Evolutionary conservation across 2,113 vertebrate species (phyloP).

Genomic region (Cyprinodon variegatus): DNA sequence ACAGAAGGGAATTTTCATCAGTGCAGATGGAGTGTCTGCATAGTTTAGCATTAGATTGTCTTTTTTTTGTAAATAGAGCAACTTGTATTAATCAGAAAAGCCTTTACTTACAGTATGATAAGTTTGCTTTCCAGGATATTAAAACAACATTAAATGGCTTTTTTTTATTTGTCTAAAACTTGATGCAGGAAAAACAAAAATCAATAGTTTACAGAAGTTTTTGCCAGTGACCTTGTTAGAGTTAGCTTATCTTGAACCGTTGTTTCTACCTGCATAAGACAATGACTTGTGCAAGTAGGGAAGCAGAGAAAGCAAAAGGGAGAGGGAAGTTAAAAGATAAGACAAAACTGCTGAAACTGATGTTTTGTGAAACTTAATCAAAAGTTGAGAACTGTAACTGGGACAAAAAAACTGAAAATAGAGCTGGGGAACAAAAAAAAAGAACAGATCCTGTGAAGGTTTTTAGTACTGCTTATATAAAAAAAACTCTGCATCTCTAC

Average conservation of each 20-base stretch:
- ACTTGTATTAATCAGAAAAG: too few species aligned
- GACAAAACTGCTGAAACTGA: slow-evolving; percentile 11
- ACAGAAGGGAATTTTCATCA: too few species aligned
- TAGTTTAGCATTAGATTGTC: too few species aligned
- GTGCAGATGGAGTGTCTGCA: too few species aligned
- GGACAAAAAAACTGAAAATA: slow-evolving; percentile 6
- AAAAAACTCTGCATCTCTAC: slow-evolving; percentile 13
- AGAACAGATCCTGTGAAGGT: slow-evolving; percentile 10
- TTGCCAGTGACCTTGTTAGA: background rate
- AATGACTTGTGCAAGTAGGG: background rate
- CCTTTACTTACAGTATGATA: too few species aligned
- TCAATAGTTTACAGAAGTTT: background rate
- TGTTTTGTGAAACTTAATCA: slow-evolving; percentile 14
- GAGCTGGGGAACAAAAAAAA: slow-evolving; percentile 9
- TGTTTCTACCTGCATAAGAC: background rate
- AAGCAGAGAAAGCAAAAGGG: background rate
- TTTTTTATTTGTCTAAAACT: background rate
- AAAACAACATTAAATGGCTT: background rate
- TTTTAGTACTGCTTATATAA: background rate
- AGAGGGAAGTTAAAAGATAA: background rate
- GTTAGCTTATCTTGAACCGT: background rate
- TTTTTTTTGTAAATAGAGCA: too few species aligned
- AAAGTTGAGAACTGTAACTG: slow-evolving; percentile 1
- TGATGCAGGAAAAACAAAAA: background rate
- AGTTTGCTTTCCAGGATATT: background rate